These are phyloP conservation scores for Tetragonisca angustula DNA, from an alignment of 2,888 invertebrate species.

Conservation along the genomic window DNA sequence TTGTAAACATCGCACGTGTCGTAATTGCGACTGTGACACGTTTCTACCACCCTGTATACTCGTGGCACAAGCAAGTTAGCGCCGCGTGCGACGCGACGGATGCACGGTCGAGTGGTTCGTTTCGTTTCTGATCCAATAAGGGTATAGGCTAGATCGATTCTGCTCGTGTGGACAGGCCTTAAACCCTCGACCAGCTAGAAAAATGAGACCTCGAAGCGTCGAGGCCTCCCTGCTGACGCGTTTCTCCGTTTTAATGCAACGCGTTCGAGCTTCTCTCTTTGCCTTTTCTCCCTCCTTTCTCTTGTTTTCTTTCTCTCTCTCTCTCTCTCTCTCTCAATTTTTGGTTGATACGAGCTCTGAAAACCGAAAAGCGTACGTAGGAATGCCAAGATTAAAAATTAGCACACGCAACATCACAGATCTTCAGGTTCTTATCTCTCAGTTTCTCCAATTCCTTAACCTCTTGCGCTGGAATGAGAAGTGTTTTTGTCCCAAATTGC, in stretches of 20 bases:
- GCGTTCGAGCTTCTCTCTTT: not conserved
- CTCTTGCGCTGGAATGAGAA: too few relatives aligned
- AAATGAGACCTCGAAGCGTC: constrained; percentile 36
- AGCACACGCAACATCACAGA: not conserved
- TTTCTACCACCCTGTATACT: not conserved
- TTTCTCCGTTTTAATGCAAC: constrained; percentile 40
- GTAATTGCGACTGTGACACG: too few relatives aligned
- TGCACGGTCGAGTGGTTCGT: constrained; percentile 53
- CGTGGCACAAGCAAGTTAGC: constrained; percentile 9
- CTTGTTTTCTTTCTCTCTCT: not conserved
- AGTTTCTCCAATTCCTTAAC: too few relatives aligned
- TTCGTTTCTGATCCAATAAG: constrained; percentile 58
- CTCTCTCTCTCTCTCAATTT: not conserved
- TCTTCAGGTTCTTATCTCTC: too few relatives aligned
- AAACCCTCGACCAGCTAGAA: constrained; percentile 47
- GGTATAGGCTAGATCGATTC: constrained; percentile 46
- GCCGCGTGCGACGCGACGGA: constrained; percentile 45
- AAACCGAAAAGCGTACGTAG: not conserved
- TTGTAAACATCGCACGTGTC: too few relatives aligned
- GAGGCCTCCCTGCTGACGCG: constrained; percentile 7
- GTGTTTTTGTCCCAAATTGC: too few relatives aligned
- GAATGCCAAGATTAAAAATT: not conserved
- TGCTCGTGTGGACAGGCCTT: constrained; percentile 55
- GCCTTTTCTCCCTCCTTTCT: not conserved
- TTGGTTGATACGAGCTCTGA: not conserved